Evolutionary conservation across 2,113 vertebrate species (phyloP).

Genomic region (Macroglossus sobrinus): DNA sequence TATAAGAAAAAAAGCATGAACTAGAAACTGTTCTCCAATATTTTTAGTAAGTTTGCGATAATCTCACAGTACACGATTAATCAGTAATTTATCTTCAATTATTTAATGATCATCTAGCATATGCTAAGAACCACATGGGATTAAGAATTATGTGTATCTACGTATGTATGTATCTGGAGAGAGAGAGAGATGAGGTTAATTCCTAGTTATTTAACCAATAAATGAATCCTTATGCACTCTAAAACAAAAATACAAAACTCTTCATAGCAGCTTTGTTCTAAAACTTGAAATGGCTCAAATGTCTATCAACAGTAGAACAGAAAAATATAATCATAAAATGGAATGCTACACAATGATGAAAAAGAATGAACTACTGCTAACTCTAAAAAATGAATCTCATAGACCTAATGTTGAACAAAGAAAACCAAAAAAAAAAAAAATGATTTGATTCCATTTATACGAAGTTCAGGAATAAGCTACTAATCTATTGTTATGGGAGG

Average conservation of each 20-base stretch:
- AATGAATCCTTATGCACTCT: not conserved
- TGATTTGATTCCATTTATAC: not conserved
- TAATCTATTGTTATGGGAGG: not conserved
- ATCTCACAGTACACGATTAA: not conserved
- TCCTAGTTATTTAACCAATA: not conserved
- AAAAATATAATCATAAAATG: not conserved
- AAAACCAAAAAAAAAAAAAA: not conserved
- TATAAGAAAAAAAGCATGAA: not conserved
- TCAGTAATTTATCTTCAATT: not conserved
- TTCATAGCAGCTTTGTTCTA: not conserved
- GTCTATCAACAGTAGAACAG: not conserved
- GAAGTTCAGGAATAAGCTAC: conserved; percentile 7
- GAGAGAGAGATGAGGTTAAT: not conserved
- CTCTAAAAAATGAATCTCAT: not conserved
- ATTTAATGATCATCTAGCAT: conserved; percentile 17
- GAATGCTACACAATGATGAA: conserved; percentile 1
- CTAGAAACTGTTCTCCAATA: not conserved
- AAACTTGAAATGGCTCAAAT: conserved; percentile 9
- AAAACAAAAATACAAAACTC: conserved; percentile 29
- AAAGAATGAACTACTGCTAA: conserved; percentile 6
- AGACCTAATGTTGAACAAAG: not conserved
- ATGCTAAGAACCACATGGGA: not conserved
- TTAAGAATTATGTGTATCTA: not conserved
- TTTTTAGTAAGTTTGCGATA: not conserved
- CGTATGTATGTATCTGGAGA: not conserved